Evolutionary conservation across 1,140 invertebrate species (phyloP).

Genomic region (Pristionchus pacificus): DNA sequence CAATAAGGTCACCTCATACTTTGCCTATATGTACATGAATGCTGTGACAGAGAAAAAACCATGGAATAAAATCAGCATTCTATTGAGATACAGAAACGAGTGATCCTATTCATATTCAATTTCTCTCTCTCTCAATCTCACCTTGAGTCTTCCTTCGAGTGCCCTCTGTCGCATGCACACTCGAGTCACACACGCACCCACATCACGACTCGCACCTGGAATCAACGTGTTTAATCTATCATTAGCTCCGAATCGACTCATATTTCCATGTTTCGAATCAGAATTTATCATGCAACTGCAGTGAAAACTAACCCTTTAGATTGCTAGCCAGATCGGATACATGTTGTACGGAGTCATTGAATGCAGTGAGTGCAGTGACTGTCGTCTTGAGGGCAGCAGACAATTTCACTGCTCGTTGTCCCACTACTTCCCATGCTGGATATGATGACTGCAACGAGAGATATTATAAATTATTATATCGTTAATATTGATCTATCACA

Average conservation of each 20-base stretch:
- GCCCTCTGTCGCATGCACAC: slow-evolving; percentile 26
- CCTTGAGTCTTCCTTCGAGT: slow-evolving; percentile 16
- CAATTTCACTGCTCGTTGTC: slow-evolving; percentile 22
- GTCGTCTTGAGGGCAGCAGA: slow-evolving; percentile 15
- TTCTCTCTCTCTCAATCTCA: not conserved
- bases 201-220: slow-evolving; percentile 26
- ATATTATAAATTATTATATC: no score
- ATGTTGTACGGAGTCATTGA: slow-evolving; percentile 21
- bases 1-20: no score
- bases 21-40: no score
- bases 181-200: slow-evolving; percentile 27
- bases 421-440: slow-evolving; percentile 26
- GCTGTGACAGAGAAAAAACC: no score
- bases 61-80: no score
- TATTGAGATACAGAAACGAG: not conserved
- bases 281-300: no score
- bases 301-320: slow-evolving; percentile 21
- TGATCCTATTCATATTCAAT: not conserved
- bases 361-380: slow-evolving; percentile 16
- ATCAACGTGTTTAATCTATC: not conserved
- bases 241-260: not conserved
- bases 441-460: slow-evolving; percentile 15
- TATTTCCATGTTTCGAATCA: no score
- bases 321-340: slow-evolving; percentile 27
- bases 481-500: no score